Evolutionary conservation across 2,888 invertebrate genomes (phyloP).

Genomic region (Formica aserva): DNA sequence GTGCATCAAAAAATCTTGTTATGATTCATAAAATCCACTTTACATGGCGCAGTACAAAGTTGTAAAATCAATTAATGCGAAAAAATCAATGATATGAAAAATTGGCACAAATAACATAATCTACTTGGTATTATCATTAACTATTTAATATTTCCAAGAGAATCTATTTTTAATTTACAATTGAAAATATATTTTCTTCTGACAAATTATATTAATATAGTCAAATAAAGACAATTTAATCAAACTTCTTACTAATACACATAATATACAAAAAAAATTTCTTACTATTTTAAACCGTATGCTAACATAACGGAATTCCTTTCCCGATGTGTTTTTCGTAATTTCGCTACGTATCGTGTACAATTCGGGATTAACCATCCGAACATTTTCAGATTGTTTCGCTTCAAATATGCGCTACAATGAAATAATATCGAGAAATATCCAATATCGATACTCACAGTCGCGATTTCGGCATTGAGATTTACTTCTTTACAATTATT

Average conservation of each 20-base stretch:
- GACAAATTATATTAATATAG: background rate
- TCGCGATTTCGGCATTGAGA: conserved; percentile 71
- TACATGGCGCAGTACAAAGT: background rate
- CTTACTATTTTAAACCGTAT: conserved; percentile 1
- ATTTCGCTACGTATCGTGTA: conserved; percentile 14
- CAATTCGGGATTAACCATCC: conserved; percentile 12
- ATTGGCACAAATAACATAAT: conserved; percentile 64
- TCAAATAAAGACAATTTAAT: background rate
- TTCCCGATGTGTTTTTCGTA: background rate
- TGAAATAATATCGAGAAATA: conserved; percentile 62
- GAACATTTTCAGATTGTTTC: conserved; percentile 60
- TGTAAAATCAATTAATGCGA: background rate
- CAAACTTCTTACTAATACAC: background rate
- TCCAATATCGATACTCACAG: conserved; percentile 21
- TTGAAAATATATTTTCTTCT: background rate
- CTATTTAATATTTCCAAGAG: conserved; percentile 3
- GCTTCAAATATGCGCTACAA: conserved; percentile 67
- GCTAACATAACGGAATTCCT: conserved; percentile 6
- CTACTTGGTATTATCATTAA: conserved; percentile 63
- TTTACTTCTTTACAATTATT: conserved; percentile 76
- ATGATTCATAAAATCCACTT: background rate
- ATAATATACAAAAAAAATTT: background rate
- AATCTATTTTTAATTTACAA: background rate
- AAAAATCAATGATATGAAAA: conserved; percentile 54
- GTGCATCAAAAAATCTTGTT: conserved; percentile 1